Conservation (phyloP, 2,113 vertebrate species). For the Hypocryptadius cinnamomeus region DNA sequence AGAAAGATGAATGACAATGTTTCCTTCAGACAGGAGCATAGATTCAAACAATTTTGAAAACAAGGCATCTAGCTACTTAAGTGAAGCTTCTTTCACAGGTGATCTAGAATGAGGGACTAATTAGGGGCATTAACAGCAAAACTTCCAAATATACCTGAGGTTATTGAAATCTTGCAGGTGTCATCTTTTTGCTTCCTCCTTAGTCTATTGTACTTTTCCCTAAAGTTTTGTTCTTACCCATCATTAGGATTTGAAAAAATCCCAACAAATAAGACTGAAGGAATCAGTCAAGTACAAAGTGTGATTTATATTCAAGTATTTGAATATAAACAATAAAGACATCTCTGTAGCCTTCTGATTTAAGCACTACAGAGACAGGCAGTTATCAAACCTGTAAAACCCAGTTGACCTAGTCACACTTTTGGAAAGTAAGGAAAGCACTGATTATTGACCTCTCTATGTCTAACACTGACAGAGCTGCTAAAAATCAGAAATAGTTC, state of each 20-base stretch:
- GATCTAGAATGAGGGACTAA: not conserved
- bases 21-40: not conserved
- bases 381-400: not conserved
- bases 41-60: not conserved
- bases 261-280: not conserved
- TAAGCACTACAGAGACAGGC: not conserved
- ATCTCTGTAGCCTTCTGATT: not conserved
- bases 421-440: not conserved
- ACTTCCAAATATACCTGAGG: not conserved
- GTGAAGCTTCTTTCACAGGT: not conserved
- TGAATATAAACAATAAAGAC: not conserved
- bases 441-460: not conserved
- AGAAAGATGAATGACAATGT: not conserved
- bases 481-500: not conserved
- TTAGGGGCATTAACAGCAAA: not conserved
- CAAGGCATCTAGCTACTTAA: not conserved
- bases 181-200: not conserved
- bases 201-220: not conserved
- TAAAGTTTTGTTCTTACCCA: not conserved
- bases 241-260: not conserved
- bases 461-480: not conserved
- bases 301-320: not conserved
- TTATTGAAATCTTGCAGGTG: not conserved
- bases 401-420: not conserved
- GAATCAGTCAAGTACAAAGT: not conserved